Percentiles rank a stretch among this genome's conserved stretches.
phyloP scores from a whole-genome alignment of 2,797 vertebrate species.

The Pitangus sulphuratus region DNA sequence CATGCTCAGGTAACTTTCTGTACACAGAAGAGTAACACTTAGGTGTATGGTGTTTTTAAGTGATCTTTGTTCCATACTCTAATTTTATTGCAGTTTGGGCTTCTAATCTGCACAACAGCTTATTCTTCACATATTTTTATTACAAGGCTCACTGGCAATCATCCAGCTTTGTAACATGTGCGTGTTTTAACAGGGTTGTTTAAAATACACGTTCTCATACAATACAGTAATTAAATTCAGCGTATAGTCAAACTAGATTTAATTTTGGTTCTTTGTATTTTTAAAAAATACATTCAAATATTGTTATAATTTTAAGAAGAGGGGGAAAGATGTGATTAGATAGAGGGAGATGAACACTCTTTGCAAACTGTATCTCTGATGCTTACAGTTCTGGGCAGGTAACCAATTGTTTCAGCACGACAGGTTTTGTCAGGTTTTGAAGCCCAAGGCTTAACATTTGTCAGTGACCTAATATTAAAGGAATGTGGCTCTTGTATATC shows the following conservation, averaged over 20 bases:
- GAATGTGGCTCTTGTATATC: constrained; percentile 41
- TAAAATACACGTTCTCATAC: neutral
- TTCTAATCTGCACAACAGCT: neutral
- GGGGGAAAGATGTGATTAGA: neutral
- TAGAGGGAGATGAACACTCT: neutral
- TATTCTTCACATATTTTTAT: neutral
- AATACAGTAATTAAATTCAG: neutral
- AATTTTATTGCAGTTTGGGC: neutral
- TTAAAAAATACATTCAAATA: neutral
- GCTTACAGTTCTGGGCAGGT: constrained; percentile 33
- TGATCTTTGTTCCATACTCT: neutral
- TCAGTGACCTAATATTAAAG: constrained; percentile 60
- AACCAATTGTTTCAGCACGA: constrained; percentile 28
- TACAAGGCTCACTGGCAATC: neutral
- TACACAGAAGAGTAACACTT: neutral
- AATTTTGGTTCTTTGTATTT: neutral
- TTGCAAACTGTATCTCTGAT: neutral
- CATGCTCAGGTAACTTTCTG: neutral
- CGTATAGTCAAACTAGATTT: neutral
- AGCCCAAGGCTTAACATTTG: constrained; percentile 61
- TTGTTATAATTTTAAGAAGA: neutral
- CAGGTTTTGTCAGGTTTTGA: constrained; percentile 58
- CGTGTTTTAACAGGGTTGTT: neutral
- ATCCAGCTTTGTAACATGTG: neutral
- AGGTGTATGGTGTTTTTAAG: neutral